Conservation (phyloP, 2,113 vertebrate genomes). For the Atractosteus spatula region DNA sequence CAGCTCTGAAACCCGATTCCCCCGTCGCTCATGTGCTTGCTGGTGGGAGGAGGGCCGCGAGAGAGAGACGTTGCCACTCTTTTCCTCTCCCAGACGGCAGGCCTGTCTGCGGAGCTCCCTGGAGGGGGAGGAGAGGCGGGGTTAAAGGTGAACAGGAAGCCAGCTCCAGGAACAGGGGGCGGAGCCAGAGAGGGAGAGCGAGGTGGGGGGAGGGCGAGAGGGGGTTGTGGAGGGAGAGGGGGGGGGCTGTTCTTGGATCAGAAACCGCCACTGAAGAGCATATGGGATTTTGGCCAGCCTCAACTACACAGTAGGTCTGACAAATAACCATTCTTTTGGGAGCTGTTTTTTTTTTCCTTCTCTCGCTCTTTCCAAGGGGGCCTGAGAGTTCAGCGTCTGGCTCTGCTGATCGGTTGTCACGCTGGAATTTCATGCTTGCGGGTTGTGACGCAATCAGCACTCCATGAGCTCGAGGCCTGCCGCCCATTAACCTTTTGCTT, state of each 20-base stretch:
- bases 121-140: constrained; percentile 41
- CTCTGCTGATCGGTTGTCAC: constrained; percentile 18
- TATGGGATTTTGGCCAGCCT: constrained; percentile 59
- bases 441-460: constrained; percentile 41
- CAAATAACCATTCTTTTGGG: constrained; percentile 47
- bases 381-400: constrained; percentile 18
- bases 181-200: constrained; percentile 19
- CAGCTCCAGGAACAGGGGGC: constrained; percentile 61
- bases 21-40: constrained; percentile 33
- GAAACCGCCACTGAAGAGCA: constrained; percentile 45
- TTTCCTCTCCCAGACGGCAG: constrained; percentile 40
- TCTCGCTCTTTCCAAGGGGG: constrained; percentile 22
- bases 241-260: constrained; percentile 59
- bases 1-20: constrained; percentile 57
- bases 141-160: constrained; percentile 77
- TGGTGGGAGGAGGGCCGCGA: constrained; percentile 17
- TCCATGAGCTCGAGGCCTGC: constrained; percentile 33
- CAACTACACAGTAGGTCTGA: constrained; percentile 68
- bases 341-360: constrained; percentile 18
- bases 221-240: constrained; percentile 32
- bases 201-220: constrained; percentile 13
- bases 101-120: constrained; percentile 48
- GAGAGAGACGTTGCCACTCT: constrained; percentile 17
- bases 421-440: constrained; percentile 45
- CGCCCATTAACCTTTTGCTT: constrained; percentile 47